Base-by-base conservation (phyloP, 2,113 vertebrate species). In the Balaeniceps rex region DNA sequence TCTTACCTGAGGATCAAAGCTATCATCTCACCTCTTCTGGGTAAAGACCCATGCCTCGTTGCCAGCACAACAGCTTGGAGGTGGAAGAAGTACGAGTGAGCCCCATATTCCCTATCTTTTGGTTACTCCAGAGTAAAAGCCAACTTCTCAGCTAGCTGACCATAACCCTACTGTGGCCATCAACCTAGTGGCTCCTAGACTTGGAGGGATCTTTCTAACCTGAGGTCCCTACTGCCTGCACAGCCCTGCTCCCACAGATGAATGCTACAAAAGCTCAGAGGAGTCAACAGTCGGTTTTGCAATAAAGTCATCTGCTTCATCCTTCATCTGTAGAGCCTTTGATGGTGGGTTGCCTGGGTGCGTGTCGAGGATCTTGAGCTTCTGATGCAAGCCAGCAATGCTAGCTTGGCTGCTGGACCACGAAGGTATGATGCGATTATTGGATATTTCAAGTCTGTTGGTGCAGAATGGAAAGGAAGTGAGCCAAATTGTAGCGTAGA, bases 401-500 rank as follows among this genome's bases (percentile, higher is more conserved):
- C 47, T 33, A 28, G 16, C 11, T n/a, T 49, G 85, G 42, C 66
- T 26, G 28, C 21, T 46, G 57, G 57, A 23, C 46, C 65, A 14
- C 0, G 1, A 83, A 64, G 60, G 52, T 16, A 4, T 10, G 10
- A 1, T 6, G 51, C 5, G 8, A 11, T 42, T 63, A 23, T 2
- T 22, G 29, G 44, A 1, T 11, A 49, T 68, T 58, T 38, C 63
- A 29, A 21, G 16, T 40, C 28, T 29, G 25, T 34, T 23, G 46
- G 36, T 17, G 19, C 36, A 47, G 44, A n/a, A 21, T 4, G 34
- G 15, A 40, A 54, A 65, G 71, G 57, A 84, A 83, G 76, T 5
- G 14, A 90, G 36, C 21, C 42, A 16, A 80, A 68, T 0, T 7
- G 10, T 6, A 36, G 19, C 0, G 0, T 0, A 25, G 33, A 12